These are phyloP conservation scores for Pteronotus mesoamericanus DNA, from an alignment of 2,797 vertebrate species.

Conservation along the genomic window DNA sequence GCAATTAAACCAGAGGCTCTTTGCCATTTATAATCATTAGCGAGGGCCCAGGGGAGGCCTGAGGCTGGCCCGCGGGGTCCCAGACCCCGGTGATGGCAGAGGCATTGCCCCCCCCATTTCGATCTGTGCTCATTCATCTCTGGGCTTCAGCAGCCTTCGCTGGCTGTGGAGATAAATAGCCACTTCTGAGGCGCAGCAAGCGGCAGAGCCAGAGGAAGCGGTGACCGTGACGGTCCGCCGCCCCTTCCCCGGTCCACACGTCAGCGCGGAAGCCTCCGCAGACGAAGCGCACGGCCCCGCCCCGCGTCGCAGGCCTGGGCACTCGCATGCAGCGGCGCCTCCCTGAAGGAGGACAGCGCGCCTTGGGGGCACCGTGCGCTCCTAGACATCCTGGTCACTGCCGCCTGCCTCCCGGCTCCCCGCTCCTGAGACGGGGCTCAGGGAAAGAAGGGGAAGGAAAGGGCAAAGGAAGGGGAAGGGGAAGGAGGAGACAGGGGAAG, in stretches of 20 bases:
- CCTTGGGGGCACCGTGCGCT: background rate
- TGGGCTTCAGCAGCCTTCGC: background rate
- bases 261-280: background rate
- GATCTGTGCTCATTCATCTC: background rate
- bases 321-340: rapidly evolving
- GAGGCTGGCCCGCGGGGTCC: background rate
- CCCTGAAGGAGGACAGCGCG: background rate
- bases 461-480: too few species aligned
- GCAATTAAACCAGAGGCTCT: slow-evolving; percentile 77
- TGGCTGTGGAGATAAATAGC: background rate
- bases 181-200: background rate
- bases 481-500: too few species aligned
- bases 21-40: slow-evolving; percentile 79
- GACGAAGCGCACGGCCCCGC: rapidly evolving
- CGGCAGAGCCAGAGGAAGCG: background rate
- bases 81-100: background rate
- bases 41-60: slow-evolving; percentile 45
- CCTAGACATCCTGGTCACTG: too few species aligned
- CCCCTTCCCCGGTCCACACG: rapidly evolving
- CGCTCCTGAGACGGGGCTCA: background rate
- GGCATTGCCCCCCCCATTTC: background rate
- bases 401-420: background rate
- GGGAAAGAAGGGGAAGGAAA: background rate
- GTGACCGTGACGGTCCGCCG: rapidly evolving
- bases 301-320: too few species aligned